A percentile compares a stretch with the other conserved stretches of the same genome.
Evolutionary conservation across 2,113 vertebrate genomes (phyloP).

Genomic region (Caranx melampygus): DNA sequence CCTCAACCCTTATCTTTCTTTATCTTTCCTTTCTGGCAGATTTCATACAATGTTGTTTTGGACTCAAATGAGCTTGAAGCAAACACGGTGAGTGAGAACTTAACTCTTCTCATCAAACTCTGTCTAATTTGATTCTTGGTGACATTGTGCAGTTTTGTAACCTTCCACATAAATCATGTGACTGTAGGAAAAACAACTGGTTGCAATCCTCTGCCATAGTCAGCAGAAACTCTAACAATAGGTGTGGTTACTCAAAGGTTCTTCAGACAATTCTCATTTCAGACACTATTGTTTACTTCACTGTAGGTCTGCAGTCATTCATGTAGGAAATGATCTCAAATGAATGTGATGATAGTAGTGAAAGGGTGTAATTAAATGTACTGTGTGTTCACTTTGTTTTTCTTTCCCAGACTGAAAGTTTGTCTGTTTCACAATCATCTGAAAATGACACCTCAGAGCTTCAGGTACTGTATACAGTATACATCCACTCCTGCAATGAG

Average conservation of each 20-base stretch:
- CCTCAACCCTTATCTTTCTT: background rate
- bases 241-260: slow-evolving; percentile 30
- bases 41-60: slow-evolving; percentile 49
- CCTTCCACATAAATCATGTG: slow-evolving; percentile 22
- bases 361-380: slow-evolving; percentile 59
- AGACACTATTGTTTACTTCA: slow-evolving; percentile 48
- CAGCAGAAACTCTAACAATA: slow-evolving; percentile 43
- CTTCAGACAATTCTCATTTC: slow-evolving; percentile 40
- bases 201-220: slow-evolving; percentile 11
- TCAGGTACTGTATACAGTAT: slow-evolving; percentile 51
- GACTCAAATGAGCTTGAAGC: slow-evolving; percentile 54
- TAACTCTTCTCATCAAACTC: background rate
- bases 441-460: slow-evolving; percentile 69
- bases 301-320: slow-evolving; percentile 38
- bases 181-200: slow-evolving; percentile 2
- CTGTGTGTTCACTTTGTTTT: slow-evolving; percentile 25
- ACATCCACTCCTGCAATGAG: background rate
- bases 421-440: slow-evolving; percentile 66
- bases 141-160: background rate
- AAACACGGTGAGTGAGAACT: slow-evolving; percentile 69
- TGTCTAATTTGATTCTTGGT: background rate
- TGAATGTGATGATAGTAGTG: slow-evolving; percentile 44
- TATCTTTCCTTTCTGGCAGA: slow-evolving; percentile 57
- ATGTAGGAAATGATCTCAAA: slow-evolving; percentile 39
- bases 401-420: slow-evolving; percentile 65